Conservation (phyloP, 2,113 vertebrate genomes). For the Bambusicola thoracicus region DNA sequence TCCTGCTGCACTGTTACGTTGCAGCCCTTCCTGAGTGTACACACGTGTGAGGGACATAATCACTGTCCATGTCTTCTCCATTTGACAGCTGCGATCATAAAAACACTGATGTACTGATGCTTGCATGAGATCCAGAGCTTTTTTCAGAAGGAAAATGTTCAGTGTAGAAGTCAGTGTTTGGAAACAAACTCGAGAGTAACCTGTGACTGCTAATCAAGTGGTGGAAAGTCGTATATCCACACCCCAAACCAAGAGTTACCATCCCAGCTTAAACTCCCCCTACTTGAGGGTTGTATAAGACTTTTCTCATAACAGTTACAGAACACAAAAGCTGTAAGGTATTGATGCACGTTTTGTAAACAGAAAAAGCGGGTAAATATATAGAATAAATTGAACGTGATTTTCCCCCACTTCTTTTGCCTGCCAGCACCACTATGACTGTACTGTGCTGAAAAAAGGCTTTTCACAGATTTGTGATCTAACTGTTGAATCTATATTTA, state of each 20-base stretch:
- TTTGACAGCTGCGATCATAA: not conserved
- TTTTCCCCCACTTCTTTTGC: not conserved
- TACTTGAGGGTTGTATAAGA: not conserved
- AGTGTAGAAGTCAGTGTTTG: not conserved
- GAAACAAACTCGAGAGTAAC: not conserved
- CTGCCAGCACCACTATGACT: slow-evolving; percentile 14
- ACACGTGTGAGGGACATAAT: not conserved
- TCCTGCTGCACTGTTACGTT: not conserved
- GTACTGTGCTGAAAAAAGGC: slow-evolving; percentile 45
- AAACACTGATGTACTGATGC: not conserved
- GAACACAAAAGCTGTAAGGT: not conserved
- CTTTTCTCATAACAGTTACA: not conserved
- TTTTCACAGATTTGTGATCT: slow-evolving; percentile 25
- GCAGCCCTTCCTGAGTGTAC: not conserved
- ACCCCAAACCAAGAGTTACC: not conserved
- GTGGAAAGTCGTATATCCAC: not conserved
- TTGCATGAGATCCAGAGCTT: not conserved
- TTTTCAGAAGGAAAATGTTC: not conserved
- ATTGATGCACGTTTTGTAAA: not conserved
- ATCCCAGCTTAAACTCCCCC: not conserved
- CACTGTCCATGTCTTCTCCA: not conserved
- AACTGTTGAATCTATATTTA: slow-evolving; percentile 66
- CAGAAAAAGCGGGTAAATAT: not conserved
- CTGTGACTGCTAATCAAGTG: not conserved
- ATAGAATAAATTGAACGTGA: slow-evolving; percentile 18